phyloP scores from a whole-genome alignment of 2,888 invertebrate species.

The Sesia apiformis region DNA sequence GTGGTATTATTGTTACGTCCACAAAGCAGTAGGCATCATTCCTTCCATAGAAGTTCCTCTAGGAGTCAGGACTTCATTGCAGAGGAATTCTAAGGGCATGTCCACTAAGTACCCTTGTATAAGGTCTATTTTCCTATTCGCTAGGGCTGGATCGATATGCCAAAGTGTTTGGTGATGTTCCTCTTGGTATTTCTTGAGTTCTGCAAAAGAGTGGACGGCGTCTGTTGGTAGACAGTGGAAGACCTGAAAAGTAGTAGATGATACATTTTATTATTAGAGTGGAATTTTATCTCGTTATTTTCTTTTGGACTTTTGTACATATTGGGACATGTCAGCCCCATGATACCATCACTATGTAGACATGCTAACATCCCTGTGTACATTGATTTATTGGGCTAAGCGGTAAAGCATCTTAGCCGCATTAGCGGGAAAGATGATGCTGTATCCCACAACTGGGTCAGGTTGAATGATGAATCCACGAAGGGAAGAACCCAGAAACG shows the following conservation, averaged over 20 bases:
- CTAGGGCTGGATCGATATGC: conserved; percentile 81
- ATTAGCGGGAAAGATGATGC: too few relatives aligned
- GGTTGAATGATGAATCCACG: too few relatives aligned
- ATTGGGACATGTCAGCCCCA: too few relatives aligned
- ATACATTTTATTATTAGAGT: too few relatives aligned
- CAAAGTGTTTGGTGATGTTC: conserved; percentile 78
- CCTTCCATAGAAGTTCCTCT: conserved; percentile 90
- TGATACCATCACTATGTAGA: neutral
- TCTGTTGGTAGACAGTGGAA: conserved; percentile 95
- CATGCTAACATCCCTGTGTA: neutral
- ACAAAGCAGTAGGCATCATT: conserved; percentile 92
- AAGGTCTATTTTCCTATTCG: conserved; percentile 81
- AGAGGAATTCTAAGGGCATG: conserved; percentile 92
- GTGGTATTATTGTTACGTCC: conserved; percentile 78
- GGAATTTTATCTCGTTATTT: too few relatives aligned
- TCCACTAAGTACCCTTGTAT: conserved; percentile 92
- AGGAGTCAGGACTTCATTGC: conserved; percentile 89
- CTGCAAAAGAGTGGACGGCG: conserved; percentile 82
- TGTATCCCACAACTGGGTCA: too few relatives aligned
- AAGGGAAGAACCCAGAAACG: too few relatives aligned
- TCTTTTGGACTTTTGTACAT: too few relatives aligned
- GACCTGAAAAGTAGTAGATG: conserved; percentile 61
- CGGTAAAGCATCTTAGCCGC: neutral
- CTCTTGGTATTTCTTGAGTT: conserved; percentile 84
- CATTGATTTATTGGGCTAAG: neutral